A percentile compares a stretch with the other conserved stretches of the same genome.
Evolutionary conservation across 2,888 invertebrate genomes (phyloP).

Genomic region (Cataglyphis albicans): DNA sequence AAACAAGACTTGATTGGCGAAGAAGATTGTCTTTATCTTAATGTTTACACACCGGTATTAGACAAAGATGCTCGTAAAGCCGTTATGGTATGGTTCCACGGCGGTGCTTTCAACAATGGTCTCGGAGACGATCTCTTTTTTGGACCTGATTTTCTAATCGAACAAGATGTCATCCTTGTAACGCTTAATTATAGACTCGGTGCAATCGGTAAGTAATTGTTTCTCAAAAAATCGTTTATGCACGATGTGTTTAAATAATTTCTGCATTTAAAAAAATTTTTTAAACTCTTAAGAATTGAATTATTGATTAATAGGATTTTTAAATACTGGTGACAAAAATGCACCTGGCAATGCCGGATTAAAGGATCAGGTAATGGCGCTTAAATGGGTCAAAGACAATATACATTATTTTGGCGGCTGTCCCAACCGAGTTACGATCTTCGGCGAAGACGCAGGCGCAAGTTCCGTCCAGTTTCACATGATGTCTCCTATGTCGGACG

Average conservation of each 20-base stretch:
- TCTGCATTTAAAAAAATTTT: neutral
- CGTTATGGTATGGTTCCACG: conserved; percentile 80
- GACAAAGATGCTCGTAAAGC: conserved; percentile 78
- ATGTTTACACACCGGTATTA: conserved; percentile 80
- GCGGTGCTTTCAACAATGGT: conserved; percentile 78
- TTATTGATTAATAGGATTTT: conserved; percentile 74
- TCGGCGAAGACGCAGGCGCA: conserved; percentile 79
- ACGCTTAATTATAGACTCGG: conserved; percentile 81
- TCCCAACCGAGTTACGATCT: conserved; percentile 79
- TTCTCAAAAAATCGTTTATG: neutral
- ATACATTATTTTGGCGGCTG: conserved; percentile 82
- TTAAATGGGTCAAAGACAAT: conserved; percentile 82
- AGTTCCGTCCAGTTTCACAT: conserved; percentile 80
- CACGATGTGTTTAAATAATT: neutral
- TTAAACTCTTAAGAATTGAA: neutral
- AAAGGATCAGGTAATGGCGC: conserved; percentile 81
- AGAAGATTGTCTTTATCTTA: conserved; percentile 82
- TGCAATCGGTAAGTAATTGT: conserved; percentile 75
- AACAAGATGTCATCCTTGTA: conserved; percentile 81
- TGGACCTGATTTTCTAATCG: conserved; percentile 80
- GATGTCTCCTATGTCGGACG: conserved; percentile 82
- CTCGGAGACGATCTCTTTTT: conserved; percentile 75
- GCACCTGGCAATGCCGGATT: conserved; percentile 82
- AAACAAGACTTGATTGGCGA: conserved; percentile 76
- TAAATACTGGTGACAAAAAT: conserved; percentile 79